These are phyloP conservation scores for Cydia fagiglandana DNA, from an alignment of 1,140 invertebrate genomes.

Conservation along the genomic window DNA sequence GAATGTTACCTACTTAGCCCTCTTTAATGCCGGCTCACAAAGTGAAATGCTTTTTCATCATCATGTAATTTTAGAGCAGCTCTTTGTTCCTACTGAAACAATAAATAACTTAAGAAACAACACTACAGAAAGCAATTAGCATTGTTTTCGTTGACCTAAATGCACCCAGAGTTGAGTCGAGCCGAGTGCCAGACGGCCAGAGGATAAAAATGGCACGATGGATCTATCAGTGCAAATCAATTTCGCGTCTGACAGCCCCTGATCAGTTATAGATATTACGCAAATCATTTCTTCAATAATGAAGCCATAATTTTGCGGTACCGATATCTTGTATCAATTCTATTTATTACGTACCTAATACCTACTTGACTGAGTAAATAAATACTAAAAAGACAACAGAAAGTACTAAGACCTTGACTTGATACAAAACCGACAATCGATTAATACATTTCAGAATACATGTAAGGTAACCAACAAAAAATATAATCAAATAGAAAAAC, in stretches of 20 bases:
- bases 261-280: conserved; percentile 2
- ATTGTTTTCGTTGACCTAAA: conserved; percentile 58
- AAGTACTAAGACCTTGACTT: too few relatives aligned
- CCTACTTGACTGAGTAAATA: too few relatives aligned
- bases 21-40: background rate
- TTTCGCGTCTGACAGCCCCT: conserved; percentile 13
- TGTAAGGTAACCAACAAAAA: too few relatives aligned
- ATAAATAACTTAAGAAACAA: conserved; percentile 17
- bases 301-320: too few relatives aligned
- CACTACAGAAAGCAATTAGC: conserved; percentile 34
- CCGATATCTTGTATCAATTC: too few relatives aligned
- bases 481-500: too few relatives aligned
- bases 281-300: background rate
- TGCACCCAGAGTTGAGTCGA: conserved; percentile 40
- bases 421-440: too few relatives aligned
- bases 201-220: conserved; percentile 46
- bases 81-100: background rate
- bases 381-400: background rate
- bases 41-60: background rate
- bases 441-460: too few relatives aligned
- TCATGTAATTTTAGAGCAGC: background rate
- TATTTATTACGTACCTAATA: too few relatives aligned
- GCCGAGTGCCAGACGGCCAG: conserved; percentile 51
- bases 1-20: background rate
- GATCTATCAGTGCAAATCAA: conserved; percentile 25